These are phyloP conservation scores for Psophia crepitans DNA, from an alignment of 2,113 vertebrate genomes.

Conservation along the genomic window DNA sequence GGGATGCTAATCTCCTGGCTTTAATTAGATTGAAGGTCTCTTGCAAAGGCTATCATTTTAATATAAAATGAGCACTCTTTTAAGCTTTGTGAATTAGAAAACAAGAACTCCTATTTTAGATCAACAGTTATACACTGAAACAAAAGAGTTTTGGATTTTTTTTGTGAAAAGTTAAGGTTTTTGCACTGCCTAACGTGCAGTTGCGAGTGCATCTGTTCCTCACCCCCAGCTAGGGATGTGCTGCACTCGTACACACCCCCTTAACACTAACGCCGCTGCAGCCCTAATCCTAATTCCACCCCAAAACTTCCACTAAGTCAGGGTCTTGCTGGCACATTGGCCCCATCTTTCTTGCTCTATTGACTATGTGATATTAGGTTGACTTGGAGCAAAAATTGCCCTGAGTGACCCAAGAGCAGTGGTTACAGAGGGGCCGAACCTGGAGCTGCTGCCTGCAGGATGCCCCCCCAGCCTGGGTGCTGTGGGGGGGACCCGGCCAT, in stretches of 20 bases:
- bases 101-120: conserved; percentile 68
- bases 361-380: neutral
- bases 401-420: neutral
- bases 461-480: too few relatives aligned
- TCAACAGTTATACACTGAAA: conserved; percentile 55
- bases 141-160: neutral
- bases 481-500: rapidly evolving
- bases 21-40: conserved; percentile 80
- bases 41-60: conserved; percentile 78
- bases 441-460: neutral
- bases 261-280: too few relatives aligned
- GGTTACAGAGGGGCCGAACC: neutral
- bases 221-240: neutral
- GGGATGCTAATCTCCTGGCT: conserved; percentile 74
- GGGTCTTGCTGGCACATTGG: too few relatives aligned
- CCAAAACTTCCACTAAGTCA: neutral
- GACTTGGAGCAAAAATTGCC: neutral
- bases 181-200: neutral
- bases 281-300: neutral
- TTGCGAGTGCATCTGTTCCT: neutral
- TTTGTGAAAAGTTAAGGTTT: neutral
- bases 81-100: conserved; percentile 69
- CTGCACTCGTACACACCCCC: rapidly evolving
- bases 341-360: neutral
- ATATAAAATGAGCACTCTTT: conserved; percentile 71